These are phyloP conservation scores for Azorinus chamasolen DNA, from an alignment of 2,888 invertebrate species.

Conservation along the genomic window DNA sequence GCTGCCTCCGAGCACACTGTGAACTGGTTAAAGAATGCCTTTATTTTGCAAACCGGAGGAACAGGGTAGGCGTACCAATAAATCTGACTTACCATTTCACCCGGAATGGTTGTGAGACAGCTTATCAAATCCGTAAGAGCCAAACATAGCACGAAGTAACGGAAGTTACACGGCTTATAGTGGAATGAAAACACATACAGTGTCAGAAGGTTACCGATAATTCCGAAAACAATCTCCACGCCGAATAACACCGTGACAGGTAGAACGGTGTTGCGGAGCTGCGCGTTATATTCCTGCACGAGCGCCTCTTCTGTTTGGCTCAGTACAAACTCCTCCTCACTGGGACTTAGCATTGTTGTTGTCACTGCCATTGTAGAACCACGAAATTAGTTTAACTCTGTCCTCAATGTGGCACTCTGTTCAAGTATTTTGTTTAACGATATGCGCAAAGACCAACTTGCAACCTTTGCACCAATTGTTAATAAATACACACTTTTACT, in stretches of 20 bases:
- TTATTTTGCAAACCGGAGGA: conserved; percentile 17
- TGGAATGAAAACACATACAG: conserved; percentile 25
- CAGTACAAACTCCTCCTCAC: too few relatives aligned
- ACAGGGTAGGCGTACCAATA: conserved; percentile 42
- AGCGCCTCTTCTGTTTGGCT: neutral
- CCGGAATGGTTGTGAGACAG: conserved; percentile 35
- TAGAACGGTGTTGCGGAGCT: neutral
- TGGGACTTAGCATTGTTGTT: too few relatives aligned
- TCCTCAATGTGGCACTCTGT: too few relatives aligned
- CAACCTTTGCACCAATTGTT: too few relatives aligned
- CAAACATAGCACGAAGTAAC: conserved; percentile 42
- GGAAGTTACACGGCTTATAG: conserved; percentile 37
- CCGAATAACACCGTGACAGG: conserved; percentile 30
- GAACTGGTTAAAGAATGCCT: conserved; percentile 44
- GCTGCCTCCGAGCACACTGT: conserved; percentile 22
- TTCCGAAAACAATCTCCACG: conserved; percentile 10
- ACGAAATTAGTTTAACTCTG: too few relatives aligned
- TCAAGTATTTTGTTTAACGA: too few relatives aligned
- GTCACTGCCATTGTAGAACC: too few relatives aligned
- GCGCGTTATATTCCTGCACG: conserved; percentile 1
- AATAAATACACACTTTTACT: too few relatives aligned
- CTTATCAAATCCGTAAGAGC: conserved; percentile 28
- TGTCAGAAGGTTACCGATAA: conserved; percentile 34
- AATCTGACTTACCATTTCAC: conserved; percentile 34
- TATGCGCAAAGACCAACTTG: too few relatives aligned